Base-by-base conservation (phyloP, 2,113 vertebrate genomes). In the Corydoras sp. region DNA sequence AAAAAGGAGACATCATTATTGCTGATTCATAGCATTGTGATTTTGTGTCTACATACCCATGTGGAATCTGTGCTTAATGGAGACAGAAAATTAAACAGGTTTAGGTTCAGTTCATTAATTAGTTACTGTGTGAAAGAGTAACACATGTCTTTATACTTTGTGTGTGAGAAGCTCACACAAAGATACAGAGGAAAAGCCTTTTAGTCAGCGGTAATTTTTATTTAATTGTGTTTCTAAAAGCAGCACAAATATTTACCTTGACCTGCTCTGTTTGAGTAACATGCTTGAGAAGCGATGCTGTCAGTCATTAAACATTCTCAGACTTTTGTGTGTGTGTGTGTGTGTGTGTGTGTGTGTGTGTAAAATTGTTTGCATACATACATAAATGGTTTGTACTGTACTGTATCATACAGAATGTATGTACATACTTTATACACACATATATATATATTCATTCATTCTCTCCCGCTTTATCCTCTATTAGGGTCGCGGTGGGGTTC, bases 191-290 rank as follows among this genome's bases (percentile, higher is more conserved):
- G 80, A 83, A 81, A 80, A 79, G 71, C 50, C 80, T 76, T 73
- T 83, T 82, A 81, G 80, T 79, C 77, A 75, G 73, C 69, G 75
- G 59, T 81, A 83, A 82, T 82, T 83, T 79, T 78, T 58, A 82
- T 79, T 83, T 83, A 82, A 83, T 83, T 83, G 79, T 56, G 43
- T 62, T 64, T 69, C 77, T 76, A 71, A 82, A 80, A 83, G 78
- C 75, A 76, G 67, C 24, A 63, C 67, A 82, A 81, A 83, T 79
- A 83, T 83, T 81, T 76, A 65, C 58, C 71, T 73, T 73, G 79
- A 73, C 76, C 68, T 74, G 71, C 32, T 29, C 68, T 76, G 79
- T 75, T 79, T 83, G 75, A 82, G 77, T 77, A 77, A 61, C 79
- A 69, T 43, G 59, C 70, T 55, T 69, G 62, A 81, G 68, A 60